Evolutionary conservation across 2,888 invertebrate species (phyloP), one percentile per base, ranked within the genome.

Genomic region (Baccha elongata): DNA sequence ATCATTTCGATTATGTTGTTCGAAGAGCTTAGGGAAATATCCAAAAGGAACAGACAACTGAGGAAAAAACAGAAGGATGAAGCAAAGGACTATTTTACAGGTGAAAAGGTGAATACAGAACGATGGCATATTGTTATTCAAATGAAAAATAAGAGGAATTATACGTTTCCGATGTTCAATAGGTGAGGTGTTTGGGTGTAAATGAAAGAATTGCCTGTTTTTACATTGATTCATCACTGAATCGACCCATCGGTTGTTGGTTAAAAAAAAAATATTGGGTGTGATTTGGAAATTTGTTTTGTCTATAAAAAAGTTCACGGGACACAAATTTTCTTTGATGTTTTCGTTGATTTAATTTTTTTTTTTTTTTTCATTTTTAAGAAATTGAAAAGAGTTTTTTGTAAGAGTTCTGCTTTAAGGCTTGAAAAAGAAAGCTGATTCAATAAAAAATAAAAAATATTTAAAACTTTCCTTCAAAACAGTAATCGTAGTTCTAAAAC

Each of bases 1-100:
- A 68, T 75, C 75, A 75, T 68, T 76, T 76, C 69, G 69, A 76
- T 71, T 69, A 29, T 76, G 53, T 60, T 60, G 50, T 52, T 60
- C 29, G 50, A 68, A 60, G 52, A 68, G 74, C 74, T 75, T 75
- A 75, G 42, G 68, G 42, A 52, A 68, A 75, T 75, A 58, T 52
- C 19, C 19, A 26, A n/a, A n/a, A n/a, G n/a, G n/a, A 53, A 50
- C 4, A 10, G 21, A 35, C n/a, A 32, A 35, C 17, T 21, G 29
- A 19, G 26, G 40, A 11, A 58, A 1, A 15, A 13, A 23, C 13
- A 19, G 23, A 7, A 15, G 7, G 40, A n/a, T 40, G 11, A 1
- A 60, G 37, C 4, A 40, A 58, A 29, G 58, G 42, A 42, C n/a
- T 29, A 13, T 26, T 42, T n/a, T n/a, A n/a, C 29, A 26, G 6